These are phyloP conservation scores for Pteromalus puparum DNA, from an alignment of 1,140 invertebrate species.

Conservation along the genomic window DNA sequence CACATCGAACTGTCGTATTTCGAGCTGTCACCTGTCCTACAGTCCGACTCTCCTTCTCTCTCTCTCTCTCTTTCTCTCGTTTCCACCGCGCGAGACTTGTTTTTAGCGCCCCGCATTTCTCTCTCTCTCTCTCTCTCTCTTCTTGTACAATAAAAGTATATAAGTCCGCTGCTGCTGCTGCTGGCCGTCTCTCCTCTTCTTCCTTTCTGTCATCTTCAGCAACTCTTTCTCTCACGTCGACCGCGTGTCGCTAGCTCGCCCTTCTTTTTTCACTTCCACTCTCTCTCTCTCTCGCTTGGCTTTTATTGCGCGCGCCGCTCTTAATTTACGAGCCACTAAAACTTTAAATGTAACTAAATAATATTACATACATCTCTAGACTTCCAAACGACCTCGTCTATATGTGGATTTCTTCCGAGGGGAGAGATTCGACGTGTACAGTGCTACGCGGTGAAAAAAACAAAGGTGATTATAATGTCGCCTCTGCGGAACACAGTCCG, in stretches of 20 bases:
- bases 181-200: not conserved
- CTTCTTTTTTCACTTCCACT: not conserved
- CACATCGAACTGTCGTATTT: constrained; percentile 72
- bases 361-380: constrained; percentile 30
- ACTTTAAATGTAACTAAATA: constrained; percentile 48
- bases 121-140: constrained; percentile 8
- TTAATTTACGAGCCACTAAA: constrained; percentile 43
- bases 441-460: not conserved
- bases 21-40: constrained; percentile 66
- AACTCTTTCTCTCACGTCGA: constrained; percentile 26
- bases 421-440: not conserved
- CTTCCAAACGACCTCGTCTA: constrained; percentile 7
- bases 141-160: constrained; percentile 56
- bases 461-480: constrained; percentile 33
- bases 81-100: not conserved
- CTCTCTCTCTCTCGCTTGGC: not conserved
- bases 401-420: not conserved
- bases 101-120: constrained; percentile 1
- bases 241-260: not conserved
- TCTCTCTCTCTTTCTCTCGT: constrained; percentile 39
- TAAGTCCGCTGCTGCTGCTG: not conserved
- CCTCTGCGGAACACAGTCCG: not conserved
- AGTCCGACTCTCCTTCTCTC: constrained; percentile 53
- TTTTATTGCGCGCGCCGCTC: constrained; percentile 14
- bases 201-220: constrained; percentile 18